Base-by-base conservation (phyloP, 1,140 invertebrate species). In the Dendroctonus valens region DNA sequence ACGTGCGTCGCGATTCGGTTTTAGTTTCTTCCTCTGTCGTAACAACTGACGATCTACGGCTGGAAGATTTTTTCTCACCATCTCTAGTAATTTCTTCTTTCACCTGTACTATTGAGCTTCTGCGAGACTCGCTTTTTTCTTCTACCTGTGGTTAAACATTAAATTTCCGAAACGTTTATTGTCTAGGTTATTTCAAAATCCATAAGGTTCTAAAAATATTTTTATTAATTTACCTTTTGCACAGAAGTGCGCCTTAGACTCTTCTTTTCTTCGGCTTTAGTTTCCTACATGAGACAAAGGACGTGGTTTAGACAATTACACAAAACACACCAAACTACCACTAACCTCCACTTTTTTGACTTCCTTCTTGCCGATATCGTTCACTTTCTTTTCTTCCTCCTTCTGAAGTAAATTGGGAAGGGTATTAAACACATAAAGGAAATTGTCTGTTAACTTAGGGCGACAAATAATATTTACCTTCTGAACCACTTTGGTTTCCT, bases 71-170 rank as follows among this genome's bases (percentile, higher is more conserved):
- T n/a, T 63, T 69, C 61, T 76, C 74, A 40, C 73, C 74, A 69
- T 78, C 76, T 71, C 77, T 69, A 46, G 74, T 62, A 46, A 76
- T 73, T 72, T 72, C 76, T 70, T 78, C 75, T 67, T 76, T 74
- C 50, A 70, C 82, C 74, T 88, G 84, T 46, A 86, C 75, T 42
- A 87, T 75, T 6, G 88, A 89, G 59, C 86, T 84, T 65, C 85
- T 81, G 53, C 87, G 79, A 59, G 87, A 88, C 69, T 88, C 87
- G 41, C 81, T 78, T 59, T 80, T 86, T 79, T 87, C 85, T 70
- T 86, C 84, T 50, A 73, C 70, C 75, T 77, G 60, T 50, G 53
- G 40, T 14, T 14, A 15, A 7, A n/a, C 15, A 9, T 42, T 11
- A 58, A 39, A 42, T 52, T 9, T 6, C 26, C 39, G 52, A 41